phyloP scores from a whole-genome alignment of 1,140 invertebrate species.

The Pseudomyrmex concolor region DNA sequence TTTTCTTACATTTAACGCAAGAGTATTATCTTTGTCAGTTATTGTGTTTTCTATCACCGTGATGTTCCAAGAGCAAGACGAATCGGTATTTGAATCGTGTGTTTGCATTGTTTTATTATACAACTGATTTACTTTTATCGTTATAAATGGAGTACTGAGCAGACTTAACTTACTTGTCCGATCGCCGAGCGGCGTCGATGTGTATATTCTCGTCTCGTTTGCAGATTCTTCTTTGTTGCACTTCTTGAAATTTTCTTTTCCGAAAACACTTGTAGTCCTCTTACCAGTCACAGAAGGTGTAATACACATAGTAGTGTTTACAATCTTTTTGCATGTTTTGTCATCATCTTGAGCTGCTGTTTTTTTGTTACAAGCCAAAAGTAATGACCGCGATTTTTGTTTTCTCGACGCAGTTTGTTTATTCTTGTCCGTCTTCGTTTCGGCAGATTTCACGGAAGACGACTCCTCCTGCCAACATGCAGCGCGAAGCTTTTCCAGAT shows the following conservation, averaged over 20 bases:
- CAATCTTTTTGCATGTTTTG: background rate
- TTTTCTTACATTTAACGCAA: background rate
- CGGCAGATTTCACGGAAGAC: conserved; percentile 84
- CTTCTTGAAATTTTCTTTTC: too few species aligned
- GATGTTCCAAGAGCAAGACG: conserved; percentile 59
- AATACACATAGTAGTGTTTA: background rate
- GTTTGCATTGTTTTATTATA: conserved; percentile 76
- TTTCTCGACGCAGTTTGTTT: conserved; percentile 45
- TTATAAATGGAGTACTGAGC: conserved; percentile 67
- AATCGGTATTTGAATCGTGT: conserved; percentile 63
- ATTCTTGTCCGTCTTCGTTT: conserved; percentile 57
- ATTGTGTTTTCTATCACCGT: conserved; percentile 63
- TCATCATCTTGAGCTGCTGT: conserved; percentile 29
- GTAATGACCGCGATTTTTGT: conserved; percentile 73
- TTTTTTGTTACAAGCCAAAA: conserved; percentile 72
- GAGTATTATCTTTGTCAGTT: too few species aligned
- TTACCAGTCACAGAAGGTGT: background rate
- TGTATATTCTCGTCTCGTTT: background rate
- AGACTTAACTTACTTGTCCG: background rate
- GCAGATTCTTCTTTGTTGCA: too few species aligned
- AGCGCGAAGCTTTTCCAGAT: conserved; percentile 82
- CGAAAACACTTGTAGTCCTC: background rate
- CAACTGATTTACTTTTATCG: conserved; percentile 77
- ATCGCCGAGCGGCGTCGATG: background rate
- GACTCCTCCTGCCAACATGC: conserved; percentile 85